Percentiles rank a stretch among this genome's conserved stretches.
These are phyloP conservation scores for Tragulus kanchil DNA, from an alignment of 2,113 vertebrate genomes.

Conservation along the genomic window DNA sequence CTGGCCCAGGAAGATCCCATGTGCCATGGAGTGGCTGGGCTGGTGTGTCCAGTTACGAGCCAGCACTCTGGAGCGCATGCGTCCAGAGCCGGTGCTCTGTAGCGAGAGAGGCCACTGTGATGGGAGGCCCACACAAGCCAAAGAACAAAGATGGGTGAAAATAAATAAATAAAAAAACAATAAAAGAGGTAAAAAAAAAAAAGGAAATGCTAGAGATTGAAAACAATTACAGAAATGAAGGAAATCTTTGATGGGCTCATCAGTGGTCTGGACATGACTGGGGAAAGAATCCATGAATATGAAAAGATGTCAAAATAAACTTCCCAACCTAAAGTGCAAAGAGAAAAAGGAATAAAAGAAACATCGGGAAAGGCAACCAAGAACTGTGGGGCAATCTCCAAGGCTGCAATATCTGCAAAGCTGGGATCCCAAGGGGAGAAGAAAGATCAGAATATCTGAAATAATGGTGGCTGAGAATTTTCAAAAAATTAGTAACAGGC, in stretches of 20 bases:
- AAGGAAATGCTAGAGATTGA: no score
- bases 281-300: background rate
- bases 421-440: background rate
- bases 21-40: no score
- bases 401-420: background rate
- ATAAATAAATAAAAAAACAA: no score
- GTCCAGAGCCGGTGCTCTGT: no score
- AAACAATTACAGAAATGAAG: background rate
- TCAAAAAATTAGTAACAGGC: background rate
- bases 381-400: background rate
- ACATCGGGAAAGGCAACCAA: background rate
- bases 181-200: no score
- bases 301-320: background rate
- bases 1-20: no score
- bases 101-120: no score
- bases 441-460: background rate
- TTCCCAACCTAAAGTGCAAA: background rate
- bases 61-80: no score
- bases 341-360: background rate
- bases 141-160: no score
- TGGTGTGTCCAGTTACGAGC: no score
- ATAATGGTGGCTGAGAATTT: background rate
- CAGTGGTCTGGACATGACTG: background rate
- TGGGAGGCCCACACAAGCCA: no score
- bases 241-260: background rate